phyloP scores from a whole-genome alignment of 1,140 invertebrate species.

The Holotrichia oblita region DNA sequence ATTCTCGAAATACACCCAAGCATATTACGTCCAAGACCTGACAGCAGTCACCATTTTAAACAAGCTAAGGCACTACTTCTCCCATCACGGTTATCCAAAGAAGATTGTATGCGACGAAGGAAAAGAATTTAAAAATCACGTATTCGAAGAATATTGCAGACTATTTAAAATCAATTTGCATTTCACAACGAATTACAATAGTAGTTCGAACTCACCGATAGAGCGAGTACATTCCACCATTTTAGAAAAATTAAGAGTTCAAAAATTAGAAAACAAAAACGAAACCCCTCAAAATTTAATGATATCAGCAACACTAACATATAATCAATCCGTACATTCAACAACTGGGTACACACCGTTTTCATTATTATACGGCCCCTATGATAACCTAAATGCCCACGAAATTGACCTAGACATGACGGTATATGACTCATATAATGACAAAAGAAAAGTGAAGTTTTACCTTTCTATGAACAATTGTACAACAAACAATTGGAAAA shows the following conservation, averaged over 20 bases:
- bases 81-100: constrained; percentile 47
- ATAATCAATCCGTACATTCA: constrained; percentile 52
- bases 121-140: constrained; percentile 46
- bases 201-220: constrained; percentile 45
- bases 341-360: constrained; percentile 43
- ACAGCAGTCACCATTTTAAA: constrained; percentile 46
- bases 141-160: constrained; percentile 49
- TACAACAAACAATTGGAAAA: background rate
- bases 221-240: constrained; percentile 52
- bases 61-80: constrained; percentile 49
- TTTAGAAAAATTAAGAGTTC: constrained; percentile 51
- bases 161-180: constrained; percentile 50
- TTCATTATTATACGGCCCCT: background rate
- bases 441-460: background rate
- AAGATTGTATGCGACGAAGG: constrained; percentile 51
- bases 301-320: constrained; percentile 45
- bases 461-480: background rate
- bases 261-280: constrained; percentile 41
- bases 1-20: constrained; percentile 53
- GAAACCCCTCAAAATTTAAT: constrained; percentile 44
- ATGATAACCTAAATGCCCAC: background rate
- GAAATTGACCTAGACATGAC: background rate
- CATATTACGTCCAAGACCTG: constrained; percentile 44
- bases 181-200: constrained; percentile 46
- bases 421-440: background rate